These are phyloP conservation scores for Goniozus legneri DNA, from an alignment of 1,140 invertebrate genomes.

Conservation along the genomic window DNA sequence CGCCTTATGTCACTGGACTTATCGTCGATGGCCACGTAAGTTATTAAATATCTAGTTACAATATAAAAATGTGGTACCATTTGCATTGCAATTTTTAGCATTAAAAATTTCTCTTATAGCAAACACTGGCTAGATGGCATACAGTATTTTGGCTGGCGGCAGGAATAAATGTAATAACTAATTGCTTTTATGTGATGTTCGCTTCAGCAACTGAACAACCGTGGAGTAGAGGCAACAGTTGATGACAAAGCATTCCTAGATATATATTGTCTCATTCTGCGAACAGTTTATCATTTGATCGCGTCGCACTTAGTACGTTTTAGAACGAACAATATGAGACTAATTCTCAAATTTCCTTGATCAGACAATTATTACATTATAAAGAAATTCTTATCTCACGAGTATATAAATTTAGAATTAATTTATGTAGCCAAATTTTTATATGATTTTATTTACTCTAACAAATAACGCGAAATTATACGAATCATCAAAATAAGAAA, in stretches of 20 bases:
- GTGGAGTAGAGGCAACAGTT: constrained; percentile 60
- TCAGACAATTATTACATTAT: not conserved
- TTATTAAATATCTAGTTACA: constrained; percentile 20
- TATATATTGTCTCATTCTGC: constrained; percentile 27
- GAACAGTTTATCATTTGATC: constrained; percentile 34
- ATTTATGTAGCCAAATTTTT: too few relatives aligned
- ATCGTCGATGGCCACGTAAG: constrained; percentile 68
- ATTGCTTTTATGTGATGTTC: constrained; percentile 78
- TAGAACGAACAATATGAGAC: constrained; percentile 12
- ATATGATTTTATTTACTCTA: too few relatives aligned
- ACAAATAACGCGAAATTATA: too few relatives aligned
- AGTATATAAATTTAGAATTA: too few relatives aligned
- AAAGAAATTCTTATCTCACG: too few relatives aligned
- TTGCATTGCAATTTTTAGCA: not conserved
- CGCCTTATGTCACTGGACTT: constrained; percentile 74
- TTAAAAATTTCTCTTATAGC: constrained; percentile 54
- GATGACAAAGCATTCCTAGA: constrained; percentile 41
- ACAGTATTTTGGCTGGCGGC: constrained; percentile 84
- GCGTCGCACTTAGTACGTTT: constrained; percentile 39
- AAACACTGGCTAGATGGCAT: constrained; percentile 81
- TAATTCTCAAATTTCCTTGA: not conserved
- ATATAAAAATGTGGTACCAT: not conserved
- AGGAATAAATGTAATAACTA: constrained; percentile 71
- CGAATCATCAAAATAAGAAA: too few relatives aligned
- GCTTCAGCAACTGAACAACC: constrained; percentile 77